A percentile compares a stretch with the other conserved stretches of the same genome.
Evolutionary conservation across 2,797 vertebrate species (phyloP).

Genomic region (Coregonus sp.): DNA sequence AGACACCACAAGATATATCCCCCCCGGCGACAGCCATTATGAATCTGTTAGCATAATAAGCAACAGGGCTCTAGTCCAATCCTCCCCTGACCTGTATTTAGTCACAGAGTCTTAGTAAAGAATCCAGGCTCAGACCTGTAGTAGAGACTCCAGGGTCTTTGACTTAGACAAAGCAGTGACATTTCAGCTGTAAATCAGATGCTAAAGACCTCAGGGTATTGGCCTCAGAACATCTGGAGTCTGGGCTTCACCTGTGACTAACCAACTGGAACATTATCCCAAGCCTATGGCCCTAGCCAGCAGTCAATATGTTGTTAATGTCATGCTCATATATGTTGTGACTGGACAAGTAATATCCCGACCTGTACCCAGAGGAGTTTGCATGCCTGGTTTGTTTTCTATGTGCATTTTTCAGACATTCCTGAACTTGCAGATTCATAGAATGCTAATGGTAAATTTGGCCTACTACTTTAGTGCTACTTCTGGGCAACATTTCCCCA

Average conservation of each 20-base stretch:
- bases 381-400: neutral
- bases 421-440: neutral
- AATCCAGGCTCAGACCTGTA: conserved; percentile 1
- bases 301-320: neutral
- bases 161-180: neutral
- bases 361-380: neutral
- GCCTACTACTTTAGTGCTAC: neutral
- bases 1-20: conserved; percentile 23
- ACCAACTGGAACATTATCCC: neutral
- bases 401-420: neutral
- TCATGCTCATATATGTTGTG: neutral
- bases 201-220: neutral
- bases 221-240: conserved; percentile 3
- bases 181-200: neutral
- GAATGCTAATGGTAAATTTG: neutral
- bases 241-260: conserved; percentile 31
- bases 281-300: neutral
- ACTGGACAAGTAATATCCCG: neutral
- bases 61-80: conserved; percentile 8
- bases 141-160: neutral
- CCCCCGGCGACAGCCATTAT: conserved; percentile 16
- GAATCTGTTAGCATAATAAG: conserved; percentile 30
- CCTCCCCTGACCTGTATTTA: conserved; percentile 3
- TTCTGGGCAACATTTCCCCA: conserved; percentile 13
- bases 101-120: neutral